Conservation (phyloP, 2,113 vertebrate genomes). For the Acanthisitta chloris region DNA sequence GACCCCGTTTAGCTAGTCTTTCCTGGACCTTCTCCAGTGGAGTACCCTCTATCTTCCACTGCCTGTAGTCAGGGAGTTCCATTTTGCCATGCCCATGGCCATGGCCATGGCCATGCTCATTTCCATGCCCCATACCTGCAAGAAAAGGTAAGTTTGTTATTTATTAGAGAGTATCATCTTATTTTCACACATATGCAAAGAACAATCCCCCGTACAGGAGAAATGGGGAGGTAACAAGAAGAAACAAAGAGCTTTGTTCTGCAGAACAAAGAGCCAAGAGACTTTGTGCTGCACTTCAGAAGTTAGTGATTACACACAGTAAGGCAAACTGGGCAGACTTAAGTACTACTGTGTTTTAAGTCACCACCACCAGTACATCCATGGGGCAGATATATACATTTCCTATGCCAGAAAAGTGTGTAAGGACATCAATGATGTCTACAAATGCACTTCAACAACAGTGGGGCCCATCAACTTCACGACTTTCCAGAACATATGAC, state of each 20-base stretch:
- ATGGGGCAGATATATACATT: background rate
- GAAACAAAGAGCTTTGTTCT: background rate
- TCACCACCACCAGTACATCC: background rate
- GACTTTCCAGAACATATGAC: background rate
- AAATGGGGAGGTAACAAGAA: background rate
- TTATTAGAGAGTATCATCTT: background rate
- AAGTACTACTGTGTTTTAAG: background rate
- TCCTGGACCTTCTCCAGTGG: slow-evolving; percentile 85
- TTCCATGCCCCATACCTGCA: slow-evolving; percentile 74
- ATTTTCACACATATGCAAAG: background rate
- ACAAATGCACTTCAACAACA: background rate
- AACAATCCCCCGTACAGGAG: background rate
- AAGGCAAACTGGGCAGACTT: background rate
- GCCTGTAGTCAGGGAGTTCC: slow-evolving; percentile 84
- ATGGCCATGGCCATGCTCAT: slow-evolving; percentile 75
- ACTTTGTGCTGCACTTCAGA: background rate
- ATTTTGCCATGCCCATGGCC: slow-evolving; percentile 75
- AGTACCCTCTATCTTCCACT: slow-evolving; percentile 91
- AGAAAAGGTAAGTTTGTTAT: background rate
- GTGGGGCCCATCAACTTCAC: background rate
- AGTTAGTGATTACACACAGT: background rate
- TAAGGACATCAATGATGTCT: background rate
- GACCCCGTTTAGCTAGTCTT: slow-evolving; percentile 80
- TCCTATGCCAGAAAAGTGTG: background rate
- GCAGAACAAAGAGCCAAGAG: background rate